Evolutionary conservation across 2,888 invertebrate species (phyloP).

Genomic region (Myathropa florea): DNA sequence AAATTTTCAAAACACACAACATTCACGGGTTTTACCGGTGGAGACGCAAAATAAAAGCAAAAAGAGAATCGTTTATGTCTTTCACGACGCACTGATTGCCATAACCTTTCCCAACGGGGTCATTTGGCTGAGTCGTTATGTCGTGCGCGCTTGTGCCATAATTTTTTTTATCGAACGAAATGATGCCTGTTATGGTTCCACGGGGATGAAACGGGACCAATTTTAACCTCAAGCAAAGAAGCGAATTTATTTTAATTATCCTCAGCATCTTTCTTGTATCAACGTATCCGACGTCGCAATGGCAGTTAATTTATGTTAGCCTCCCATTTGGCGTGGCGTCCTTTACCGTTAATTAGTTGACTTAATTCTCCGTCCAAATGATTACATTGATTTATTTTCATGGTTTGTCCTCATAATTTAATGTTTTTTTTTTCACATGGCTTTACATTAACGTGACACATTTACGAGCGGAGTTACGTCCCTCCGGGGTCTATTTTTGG

Average conservation of each 20-base stretch:
- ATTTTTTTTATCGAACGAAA: slow-evolving; percentile 12
- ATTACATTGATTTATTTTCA: slow-evolving; percentile 31
- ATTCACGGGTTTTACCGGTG: background rate
- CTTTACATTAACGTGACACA: background rate
- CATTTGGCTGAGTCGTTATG: slow-evolving; percentile 22
- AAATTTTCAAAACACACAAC: background rate
- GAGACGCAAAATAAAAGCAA: background rate
- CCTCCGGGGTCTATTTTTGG: background rate
- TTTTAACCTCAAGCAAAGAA: background rate
- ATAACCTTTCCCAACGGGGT: slow-evolving; percentile 23
- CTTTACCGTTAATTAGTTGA: slow-evolving; percentile 24
- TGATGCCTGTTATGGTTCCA: background rate
- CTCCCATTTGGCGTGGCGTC: background rate
- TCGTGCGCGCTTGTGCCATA: slow-evolving; percentile 1
- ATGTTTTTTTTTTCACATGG: background rate
- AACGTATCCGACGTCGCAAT: background rate
- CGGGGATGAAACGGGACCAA: background rate
- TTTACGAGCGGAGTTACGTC: background rate
- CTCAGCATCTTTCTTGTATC: background rate
- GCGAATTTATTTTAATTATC: slow-evolving; percentile 21
- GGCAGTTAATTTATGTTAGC: background rate
- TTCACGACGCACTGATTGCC: slow-evolving; percentile 16
- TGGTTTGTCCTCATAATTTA: background rate
- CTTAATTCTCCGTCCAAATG: slow-evolving; percentile 3
- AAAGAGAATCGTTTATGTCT: background rate